Percentiles rank a stretch among this genome's conserved stretches.
phyloP scores from a whole-genome alignment of 2,797 vertebrate genomes.

The Thalassophryne amazonica region DNA sequence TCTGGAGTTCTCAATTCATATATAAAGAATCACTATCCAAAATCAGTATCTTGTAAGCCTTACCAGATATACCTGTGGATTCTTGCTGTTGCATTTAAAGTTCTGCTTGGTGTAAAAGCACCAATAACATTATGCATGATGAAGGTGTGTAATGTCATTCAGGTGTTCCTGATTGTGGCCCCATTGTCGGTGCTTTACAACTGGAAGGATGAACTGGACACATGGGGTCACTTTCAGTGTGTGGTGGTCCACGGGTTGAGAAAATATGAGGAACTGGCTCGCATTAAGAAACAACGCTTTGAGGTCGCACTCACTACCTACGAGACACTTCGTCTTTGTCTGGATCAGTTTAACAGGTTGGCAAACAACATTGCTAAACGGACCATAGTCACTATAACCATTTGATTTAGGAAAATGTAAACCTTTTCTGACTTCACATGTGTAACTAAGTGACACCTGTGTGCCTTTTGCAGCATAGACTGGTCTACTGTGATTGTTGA shows the following conservation, averaged over 20 bases:
- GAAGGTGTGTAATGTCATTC: slow-evolving; percentile 11
- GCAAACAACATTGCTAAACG: neutral
- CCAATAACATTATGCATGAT: neutral
- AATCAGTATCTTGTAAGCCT: no score
- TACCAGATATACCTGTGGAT: no score
- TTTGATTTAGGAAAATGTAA: neutral
- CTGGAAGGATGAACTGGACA: slow-evolving; percentile 96
- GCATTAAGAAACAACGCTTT: slow-evolving; percentile 85
- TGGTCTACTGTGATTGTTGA: slow-evolving; percentile 95
- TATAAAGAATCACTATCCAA: no score
- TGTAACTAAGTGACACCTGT: neutral
- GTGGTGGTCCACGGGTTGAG: slow-evolving; percentile 87
- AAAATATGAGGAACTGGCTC: slow-evolving; percentile 86
- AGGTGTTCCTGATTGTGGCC: slow-evolving; percentile 93
- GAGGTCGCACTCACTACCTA: slow-evolving; percentile 94
- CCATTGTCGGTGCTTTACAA: slow-evolving; percentile 95
- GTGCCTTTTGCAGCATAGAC: slow-evolving; percentile 74
- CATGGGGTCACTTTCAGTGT: slow-evolving; percentile 91
- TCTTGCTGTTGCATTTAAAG: no score
- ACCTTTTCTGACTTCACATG: neutral
- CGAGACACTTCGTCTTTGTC: slow-evolving; percentile 86
- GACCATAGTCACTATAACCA: no score
- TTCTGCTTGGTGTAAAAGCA: neutral
- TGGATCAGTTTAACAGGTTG: slow-evolving; percentile 93
- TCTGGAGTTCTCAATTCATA: no score